Base-by-base conservation (phyloP, 1,140 invertebrate genomes). In the Ceratosolen fusciceps region DNA sequence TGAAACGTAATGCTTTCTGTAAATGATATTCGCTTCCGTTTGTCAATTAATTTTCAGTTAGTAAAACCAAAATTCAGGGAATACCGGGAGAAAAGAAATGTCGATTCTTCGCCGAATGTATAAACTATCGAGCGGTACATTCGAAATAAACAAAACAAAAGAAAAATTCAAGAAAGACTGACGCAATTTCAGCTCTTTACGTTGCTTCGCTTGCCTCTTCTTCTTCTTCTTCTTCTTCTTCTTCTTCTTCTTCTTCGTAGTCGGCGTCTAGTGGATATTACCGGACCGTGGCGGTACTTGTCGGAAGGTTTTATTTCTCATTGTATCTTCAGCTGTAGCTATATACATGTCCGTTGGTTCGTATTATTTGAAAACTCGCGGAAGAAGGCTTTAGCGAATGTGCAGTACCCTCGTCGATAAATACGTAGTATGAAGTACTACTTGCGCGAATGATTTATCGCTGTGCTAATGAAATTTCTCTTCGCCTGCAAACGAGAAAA, bases 361-460 rank as follows among this genome's bases (percentile, higher is more conserved):
- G 21, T 12, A 67, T 16, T 62, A 29, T 70, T 70, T 56, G 9
- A 72, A 72, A 72, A 56, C 8, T 54, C 29, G 21, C 7, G 26
- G 60, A 43, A 60, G 34, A 39, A 39, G 43, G 14, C 72, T 47
- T 21, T 49, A 5, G 29, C 9, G 68, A 49, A 29, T 49, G 39
- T 70, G 24, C 39, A 14, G 67, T 70, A 16, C n/a, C 37, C 47
- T 19, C 39, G 5, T 56, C 75, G 65, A 70, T 77, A 77, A 71
- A 49, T 71, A 71, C 37, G 31, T 14, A 10, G 19, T 24, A 47
- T 24, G 19, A 34, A 29, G 3, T 7, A 24, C n/a, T n/a, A n/a
- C 26, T 62, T 2, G 26, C n/a, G 49, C 39, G 70, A 73, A 79
- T 65, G 77, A 73, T 79, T 79, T 73, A 62, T 72, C 56, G 56